Percentiles rank a stretch among this genome's conserved stretches.
Evolutionary conservation across 2,113 vertebrate species (phyloP).

Genomic region (Lanius ludovicianus): DNA sequence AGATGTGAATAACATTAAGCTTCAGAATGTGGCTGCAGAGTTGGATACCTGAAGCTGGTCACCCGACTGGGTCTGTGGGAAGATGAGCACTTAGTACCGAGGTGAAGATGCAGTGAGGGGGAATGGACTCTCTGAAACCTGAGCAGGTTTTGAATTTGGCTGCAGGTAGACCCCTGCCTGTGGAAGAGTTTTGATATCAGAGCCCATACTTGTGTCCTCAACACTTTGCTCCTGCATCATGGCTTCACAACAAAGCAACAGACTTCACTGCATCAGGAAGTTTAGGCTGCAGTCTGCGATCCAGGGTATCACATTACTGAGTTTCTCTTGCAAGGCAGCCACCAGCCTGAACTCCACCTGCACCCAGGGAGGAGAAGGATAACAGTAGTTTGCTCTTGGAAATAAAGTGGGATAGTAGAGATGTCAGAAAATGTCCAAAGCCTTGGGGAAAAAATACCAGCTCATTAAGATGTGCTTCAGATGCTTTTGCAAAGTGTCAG

Average conservation of each 20-base stretch:
- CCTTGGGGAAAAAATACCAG: background rate
- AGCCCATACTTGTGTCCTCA: background rate
- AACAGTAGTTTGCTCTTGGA: background rate
- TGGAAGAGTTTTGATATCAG: background rate
- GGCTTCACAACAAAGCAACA: background rate
- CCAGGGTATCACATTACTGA: rapidly evolving
- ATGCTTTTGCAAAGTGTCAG: background rate
- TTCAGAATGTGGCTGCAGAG: background rate
- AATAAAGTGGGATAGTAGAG: background rate
- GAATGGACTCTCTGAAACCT: background rate
- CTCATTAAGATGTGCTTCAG: background rate
- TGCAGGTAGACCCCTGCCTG: background rate
- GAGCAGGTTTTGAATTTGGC: background rate
- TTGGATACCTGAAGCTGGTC: background rate
- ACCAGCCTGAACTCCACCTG: background rate
- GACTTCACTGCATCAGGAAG: background rate
- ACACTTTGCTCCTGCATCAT: background rate
- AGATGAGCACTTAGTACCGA: rapidly evolving
- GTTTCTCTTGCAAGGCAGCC: background rate
- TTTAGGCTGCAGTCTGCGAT: background rate
- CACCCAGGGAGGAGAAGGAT: background rate
- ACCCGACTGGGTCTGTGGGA: background rate
- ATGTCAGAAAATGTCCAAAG: background rate
- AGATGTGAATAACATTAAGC: slow-evolving; percentile 2
- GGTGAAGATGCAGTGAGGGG: background rate